phyloP scores from a whole-genome alignment of 2,888 invertebrate species.

The Chydorus sphaericus region DNA sequence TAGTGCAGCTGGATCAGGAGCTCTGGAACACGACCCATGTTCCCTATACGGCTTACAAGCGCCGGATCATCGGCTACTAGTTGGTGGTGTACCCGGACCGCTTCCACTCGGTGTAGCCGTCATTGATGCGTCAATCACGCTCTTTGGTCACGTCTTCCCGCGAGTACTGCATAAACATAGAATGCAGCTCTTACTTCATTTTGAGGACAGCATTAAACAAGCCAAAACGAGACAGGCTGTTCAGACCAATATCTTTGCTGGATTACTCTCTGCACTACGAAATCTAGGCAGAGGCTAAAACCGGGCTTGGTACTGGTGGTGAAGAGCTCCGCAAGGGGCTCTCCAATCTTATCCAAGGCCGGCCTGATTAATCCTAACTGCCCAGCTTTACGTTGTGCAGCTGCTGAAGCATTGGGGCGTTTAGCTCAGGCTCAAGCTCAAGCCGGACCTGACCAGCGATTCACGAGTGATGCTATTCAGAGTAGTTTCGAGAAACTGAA shows the following conservation, averaged over 20 bases:
- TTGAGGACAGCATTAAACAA: constrained; percentile 83
- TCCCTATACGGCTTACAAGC: constrained; percentile 62
- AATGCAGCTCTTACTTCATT: constrained; percentile 93
- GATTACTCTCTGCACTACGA: constrained; percentile 74
- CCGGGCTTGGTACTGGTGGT: constrained; percentile 24
- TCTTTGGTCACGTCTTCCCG: constrained; percentile 90
- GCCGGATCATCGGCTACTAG: constrained; percentile 16
- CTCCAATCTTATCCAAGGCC: constrained; percentile 26
- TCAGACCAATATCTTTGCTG: constrained; percentile 92
- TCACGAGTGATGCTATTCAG: constrained; percentile 78
- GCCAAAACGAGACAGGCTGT: constrained; percentile 91
- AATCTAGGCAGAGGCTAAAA: constrained; percentile 75
- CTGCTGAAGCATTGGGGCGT: constrained; percentile 86
- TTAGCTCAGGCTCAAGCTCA: constrained; percentile 89
- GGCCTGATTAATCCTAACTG: constrained; percentile 32
- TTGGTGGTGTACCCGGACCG: constrained; percentile 49
- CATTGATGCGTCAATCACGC: constrained; percentile 79
- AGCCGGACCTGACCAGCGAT: constrained; percentile 69
- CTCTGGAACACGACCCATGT: constrained; percentile 90
- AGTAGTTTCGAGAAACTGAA: constrained; percentile 76
- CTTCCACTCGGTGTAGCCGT: constrained; percentile 90
- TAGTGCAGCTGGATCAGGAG: constrained; percentile 89
- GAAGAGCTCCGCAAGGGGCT: constrained; percentile 12
- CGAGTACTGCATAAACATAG: constrained; percentile 90
- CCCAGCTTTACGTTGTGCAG: constrained; percentile 67